These are phyloP conservation scores for Leptinotarsa undecemlineata DNA, from an alignment of 1,140 invertebrate genomes.

Conservation along the genomic window DNA sequence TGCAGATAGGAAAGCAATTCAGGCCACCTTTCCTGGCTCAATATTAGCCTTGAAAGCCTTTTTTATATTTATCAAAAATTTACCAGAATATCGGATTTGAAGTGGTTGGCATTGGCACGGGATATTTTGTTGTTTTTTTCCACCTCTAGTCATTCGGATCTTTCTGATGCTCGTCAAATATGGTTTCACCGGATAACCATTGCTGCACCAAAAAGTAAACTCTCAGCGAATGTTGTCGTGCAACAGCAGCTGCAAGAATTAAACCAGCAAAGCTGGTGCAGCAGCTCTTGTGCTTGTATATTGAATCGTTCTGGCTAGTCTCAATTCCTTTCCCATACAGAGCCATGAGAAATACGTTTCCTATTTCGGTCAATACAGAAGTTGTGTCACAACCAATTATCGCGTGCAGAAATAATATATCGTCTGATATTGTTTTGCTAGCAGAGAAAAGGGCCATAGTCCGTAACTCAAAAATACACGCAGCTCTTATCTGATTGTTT, in stretches of 20 bases:
- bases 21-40: conserved; percentile 12
- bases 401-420: conserved; percentile 20
- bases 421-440: conserved; percentile 17
- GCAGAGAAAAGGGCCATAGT: too few relatives aligned
- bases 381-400: conserved; percentile 21
- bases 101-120: conserved; percentile 19
- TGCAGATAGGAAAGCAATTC: conserved; percentile 21
- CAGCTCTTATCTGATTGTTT: too few relatives aligned
- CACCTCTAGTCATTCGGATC: not conserved
- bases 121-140: conserved; percentile 11
- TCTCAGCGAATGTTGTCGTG: conserved; percentile 14
- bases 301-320: conserved; percentile 16
- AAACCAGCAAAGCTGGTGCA: not conserved
- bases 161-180: conserved; percentile 18
- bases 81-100: conserved; percentile 15
- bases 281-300: conserved; percentile 2
- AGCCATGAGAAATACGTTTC: conserved; percentile 8
- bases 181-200: conserved; percentile 16
- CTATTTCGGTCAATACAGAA: conserved; percentile 21
- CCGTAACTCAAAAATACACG: too few relatives aligned
- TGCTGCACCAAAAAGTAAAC: conserved; percentile 18
- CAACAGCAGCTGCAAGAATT: not conserved
- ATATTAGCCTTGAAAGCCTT: conserved; percentile 5
- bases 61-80: conserved; percentile 12
- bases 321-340: conserved; percentile 16